phyloP scores from a whole-genome alignment of 1,140 invertebrate species.

The Caligus rogercresseyi region DNA sequence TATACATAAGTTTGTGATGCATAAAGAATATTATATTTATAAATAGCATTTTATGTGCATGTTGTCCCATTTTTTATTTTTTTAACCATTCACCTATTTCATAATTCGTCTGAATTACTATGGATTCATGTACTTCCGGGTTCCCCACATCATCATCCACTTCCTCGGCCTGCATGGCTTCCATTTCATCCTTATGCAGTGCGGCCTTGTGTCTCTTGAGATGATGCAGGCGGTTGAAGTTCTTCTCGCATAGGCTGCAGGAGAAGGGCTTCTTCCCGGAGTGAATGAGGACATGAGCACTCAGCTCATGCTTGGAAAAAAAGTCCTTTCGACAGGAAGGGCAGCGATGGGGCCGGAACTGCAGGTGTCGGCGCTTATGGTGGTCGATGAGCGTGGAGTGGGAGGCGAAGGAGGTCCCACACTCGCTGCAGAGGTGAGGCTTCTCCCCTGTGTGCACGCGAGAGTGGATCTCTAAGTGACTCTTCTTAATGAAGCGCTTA shows the following conservation, averaged over 20 bases:
- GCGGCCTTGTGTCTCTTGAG: background rate
- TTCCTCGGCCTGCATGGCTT: background rate
- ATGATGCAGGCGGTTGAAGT: background rate
- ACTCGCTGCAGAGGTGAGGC: conserved; percentile 31
- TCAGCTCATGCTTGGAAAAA: conserved; percentile 18
- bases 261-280: conserved; percentile 32
- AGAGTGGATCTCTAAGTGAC: conserved; percentile 25
- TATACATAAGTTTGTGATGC: too few species aligned
- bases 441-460: conserved; percentile 32
- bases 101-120: background rate
- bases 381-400: background rate
- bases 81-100: background rate
- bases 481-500: conserved; percentile 26
- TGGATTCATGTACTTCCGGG: background rate
- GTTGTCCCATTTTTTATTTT: too few species aligned
- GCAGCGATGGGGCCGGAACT: background rate
- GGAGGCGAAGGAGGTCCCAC: conserved; percentile 27
- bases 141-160: conserved; percentile 14
- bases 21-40: too few species aligned
- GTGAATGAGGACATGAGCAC: conserved; percentile 29
- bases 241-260: conserved; percentile 31
- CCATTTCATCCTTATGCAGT: background rate
- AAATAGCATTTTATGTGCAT: too few species aligned
- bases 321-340: background rate
- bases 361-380: background rate